Percentiles rank a stretch among this genome's conserved stretches.
Evolutionary conservation across 2,113 vertebrate genomes (phyloP).

Genomic region (Rhinolophus ferrumequinum): DNA sequence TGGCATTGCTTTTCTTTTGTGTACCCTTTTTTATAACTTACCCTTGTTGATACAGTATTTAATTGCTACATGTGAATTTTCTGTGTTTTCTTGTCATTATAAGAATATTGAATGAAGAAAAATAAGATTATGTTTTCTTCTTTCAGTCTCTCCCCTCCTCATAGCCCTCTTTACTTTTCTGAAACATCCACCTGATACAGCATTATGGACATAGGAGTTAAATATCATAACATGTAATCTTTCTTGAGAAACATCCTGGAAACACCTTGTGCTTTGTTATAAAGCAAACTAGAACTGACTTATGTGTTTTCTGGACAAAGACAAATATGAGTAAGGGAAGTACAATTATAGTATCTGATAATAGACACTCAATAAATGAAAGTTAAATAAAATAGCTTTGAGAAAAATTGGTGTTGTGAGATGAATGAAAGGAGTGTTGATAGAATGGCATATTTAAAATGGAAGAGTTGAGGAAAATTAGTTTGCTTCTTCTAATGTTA

Average conservation of each 20-base stretch:
- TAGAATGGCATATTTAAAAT: constrained; percentile 18
- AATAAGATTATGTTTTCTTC: not conserved
- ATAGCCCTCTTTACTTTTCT: not conserved
- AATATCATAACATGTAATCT: not conserved
- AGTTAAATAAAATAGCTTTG: not conserved
- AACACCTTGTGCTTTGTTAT: not conserved
- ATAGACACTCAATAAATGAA: not conserved
- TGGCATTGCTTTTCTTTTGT: constrained; percentile 17
- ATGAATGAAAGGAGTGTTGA: not conserved
- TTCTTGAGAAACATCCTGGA: not conserved
- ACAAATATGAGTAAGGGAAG: not conserved
- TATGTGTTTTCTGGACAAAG: constrained; percentile 22
- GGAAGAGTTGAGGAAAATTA: not conserved
- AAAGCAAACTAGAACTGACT: not conserved
- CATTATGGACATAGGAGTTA: not conserved
- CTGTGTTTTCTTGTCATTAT: not conserved
- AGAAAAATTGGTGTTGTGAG: not conserved
- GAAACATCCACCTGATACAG: not conserved
- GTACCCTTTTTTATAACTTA: not conserved
- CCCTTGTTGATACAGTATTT: not conserved
- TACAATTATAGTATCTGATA: not conserved
- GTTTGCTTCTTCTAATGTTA: not conserved
- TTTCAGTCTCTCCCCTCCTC: not conserved
- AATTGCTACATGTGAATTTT: constrained; percentile 23
- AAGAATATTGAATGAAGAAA: not conserved